Conservation (phyloP, 2,888 invertebrate genomes). For the Pachydiplax longipennis region DNA sequence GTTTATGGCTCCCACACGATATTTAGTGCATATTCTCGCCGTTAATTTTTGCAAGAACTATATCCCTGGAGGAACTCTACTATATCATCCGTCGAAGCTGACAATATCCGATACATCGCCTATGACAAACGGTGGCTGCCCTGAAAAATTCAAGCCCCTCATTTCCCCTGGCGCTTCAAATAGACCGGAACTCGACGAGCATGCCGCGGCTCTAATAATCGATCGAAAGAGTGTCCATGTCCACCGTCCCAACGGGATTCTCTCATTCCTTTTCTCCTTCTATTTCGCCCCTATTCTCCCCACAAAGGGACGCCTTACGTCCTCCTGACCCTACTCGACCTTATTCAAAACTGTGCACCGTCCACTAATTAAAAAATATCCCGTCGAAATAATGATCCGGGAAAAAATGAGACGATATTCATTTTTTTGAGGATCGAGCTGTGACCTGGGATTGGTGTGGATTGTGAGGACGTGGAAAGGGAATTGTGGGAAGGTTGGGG, state of each 20-base stretch:
- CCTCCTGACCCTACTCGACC: conserved; percentile 10
- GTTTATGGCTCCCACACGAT: too few relatives aligned
- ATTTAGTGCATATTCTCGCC: too few relatives aligned
- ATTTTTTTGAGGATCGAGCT: neutral
- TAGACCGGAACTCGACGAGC: neutral
- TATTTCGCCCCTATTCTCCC: neutral
- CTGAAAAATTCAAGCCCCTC: too few relatives aligned
- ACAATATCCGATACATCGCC: too few relatives aligned
- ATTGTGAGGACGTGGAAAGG: too few relatives aligned
- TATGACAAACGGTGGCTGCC: too few relatives aligned
- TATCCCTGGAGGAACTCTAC: too few relatives aligned
- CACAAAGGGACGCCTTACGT: neutral
- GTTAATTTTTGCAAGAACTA: too few relatives aligned
- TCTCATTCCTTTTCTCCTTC: neutral
- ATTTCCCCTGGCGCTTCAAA: neutral
- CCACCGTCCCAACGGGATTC: neutral
- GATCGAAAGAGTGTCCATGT: neutral
- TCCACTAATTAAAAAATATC: conserved; percentile 16
- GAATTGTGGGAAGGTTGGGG: too few relatives aligned
- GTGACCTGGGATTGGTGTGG: too few relatives aligned
- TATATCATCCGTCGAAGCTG: too few relatives aligned
- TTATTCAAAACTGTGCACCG: conserved; percentile 20
- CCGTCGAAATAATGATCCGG: neutral
- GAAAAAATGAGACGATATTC: neutral
- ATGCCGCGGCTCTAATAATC: neutral